Evolutionary conservation across 2,797 vertebrate species (phyloP), one percentile per base, ranked within the genome.

Genomic region (Hipposideros larvatus): DNA sequence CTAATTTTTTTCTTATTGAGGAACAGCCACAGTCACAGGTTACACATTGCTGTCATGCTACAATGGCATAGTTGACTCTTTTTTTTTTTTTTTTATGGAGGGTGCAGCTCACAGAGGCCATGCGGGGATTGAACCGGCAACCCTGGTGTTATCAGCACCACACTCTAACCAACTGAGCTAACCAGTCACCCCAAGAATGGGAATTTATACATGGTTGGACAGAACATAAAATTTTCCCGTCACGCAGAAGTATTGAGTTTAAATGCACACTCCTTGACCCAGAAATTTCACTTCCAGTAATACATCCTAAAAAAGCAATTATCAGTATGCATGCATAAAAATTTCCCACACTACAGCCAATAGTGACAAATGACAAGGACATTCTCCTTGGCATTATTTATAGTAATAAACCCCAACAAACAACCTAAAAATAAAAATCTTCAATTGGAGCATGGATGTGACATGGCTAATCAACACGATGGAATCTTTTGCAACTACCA

Each of bases 121-220:
- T 9, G 43, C 43, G 9, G 43, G 43, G 43, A 43, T 43, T 9
- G 43, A 43, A 43, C 43, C 9, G 43, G 43, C 43, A 43, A 43
- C 43, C 43, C 43, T 43, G 43, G 43, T 43, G 43, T 43, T 43
- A 43, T 43, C 43, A 43, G 43, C 43, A 43, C 43, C 43, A 43
- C 43, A 43, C 43, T 43, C 9, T 43, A 43, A 43, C 43, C 43
- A 43, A 43, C 43, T 43, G 43, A 43, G 43, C 43, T 43, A 43
- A 43, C 43, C 43, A 9, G 43, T 43, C 6, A 43, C 43, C 43
- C 43, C 43, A 37, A 46, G 61, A 57, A 37, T 46, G 61, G 28
- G 51, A 48, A 1, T 71, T 8, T 53, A 1, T 0, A 16, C 11
- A 14, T 1, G 11, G 24, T 0, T 21, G 61, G 48, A 41, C 37